Percentiles rank a stretch among this genome's conserved stretches.
Conservation (phyloP, 2,113 vertebrate genomes). For the Ochotona curzoniae region DNA sequence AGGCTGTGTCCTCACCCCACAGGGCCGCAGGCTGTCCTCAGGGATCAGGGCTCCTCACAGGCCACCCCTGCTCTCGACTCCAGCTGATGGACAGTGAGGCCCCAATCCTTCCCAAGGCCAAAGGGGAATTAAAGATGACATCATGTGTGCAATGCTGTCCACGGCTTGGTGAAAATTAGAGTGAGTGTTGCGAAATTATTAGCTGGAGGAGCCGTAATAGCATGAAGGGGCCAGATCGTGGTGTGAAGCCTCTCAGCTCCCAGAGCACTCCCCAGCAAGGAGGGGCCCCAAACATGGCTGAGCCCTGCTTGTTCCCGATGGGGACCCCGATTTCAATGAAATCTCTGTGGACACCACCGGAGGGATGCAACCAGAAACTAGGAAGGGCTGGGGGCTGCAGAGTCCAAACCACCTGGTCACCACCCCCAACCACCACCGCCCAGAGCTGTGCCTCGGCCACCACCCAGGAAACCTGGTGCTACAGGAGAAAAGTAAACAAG, state of each 20-base stretch:
- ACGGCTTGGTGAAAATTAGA: not conserved
- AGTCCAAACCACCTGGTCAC: not conserved
- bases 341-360: too few relatives aligned
- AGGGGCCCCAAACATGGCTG: too few relatives aligned
- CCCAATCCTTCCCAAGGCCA: accelerated
- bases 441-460: not conserved
- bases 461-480: not conserved
- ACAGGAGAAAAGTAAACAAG: not conserved
- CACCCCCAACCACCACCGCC: too few relatives aligned
- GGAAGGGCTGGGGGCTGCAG: not conserved
- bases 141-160: not conserved
- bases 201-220: not conserved
- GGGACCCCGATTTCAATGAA: too few relatives aligned
- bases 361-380: not conserved
- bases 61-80: accelerated
- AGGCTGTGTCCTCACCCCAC: too few relatives aligned
- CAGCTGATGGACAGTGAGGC: not conserved
- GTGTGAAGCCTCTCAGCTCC: not conserved
- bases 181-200: not conserved
- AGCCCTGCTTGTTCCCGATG: too few relatives aligned
- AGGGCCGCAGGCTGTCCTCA: too few relatives aligned
- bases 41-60: not conserved
- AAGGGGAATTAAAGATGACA: not conserved
- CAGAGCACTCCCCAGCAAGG: not conserved
- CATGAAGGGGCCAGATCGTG: too few relatives aligned